These are phyloP conservation scores for Mola mola DNA, from an alignment of 2,113 vertebrate species.

Conservation along the genomic window DNA sequence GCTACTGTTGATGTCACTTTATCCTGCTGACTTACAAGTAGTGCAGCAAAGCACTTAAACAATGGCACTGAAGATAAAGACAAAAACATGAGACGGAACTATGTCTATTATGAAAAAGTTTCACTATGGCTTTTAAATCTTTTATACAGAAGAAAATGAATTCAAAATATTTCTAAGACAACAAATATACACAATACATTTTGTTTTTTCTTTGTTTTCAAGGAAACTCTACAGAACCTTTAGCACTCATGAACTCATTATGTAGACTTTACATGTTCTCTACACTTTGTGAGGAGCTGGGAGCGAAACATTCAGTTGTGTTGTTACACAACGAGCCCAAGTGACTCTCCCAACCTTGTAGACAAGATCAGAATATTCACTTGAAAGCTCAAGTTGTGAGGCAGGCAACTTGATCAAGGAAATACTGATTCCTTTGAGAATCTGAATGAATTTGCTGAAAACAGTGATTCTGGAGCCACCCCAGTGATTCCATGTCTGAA, in stretches of 20 bases:
- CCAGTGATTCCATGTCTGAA: conserved; percentile 14
- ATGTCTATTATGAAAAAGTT: too few relatives aligned
- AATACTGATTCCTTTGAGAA: conserved; percentile 3
- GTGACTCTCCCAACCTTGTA: conserved; percentile 45
- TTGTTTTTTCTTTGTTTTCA: too few relatives aligned
- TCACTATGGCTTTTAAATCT: too few relatives aligned
- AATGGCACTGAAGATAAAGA: neutral
- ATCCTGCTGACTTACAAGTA: neutral
- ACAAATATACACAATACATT: too few relatives aligned
- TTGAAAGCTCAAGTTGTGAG: neutral
- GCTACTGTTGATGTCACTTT: neutral
- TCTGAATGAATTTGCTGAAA: conserved; percentile 5
- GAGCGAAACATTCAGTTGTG: conserved; percentile 46
- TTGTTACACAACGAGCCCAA: conserved; percentile 51
- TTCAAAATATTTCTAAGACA: too few relatives aligned
- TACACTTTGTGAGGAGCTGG: conserved; percentile 53
- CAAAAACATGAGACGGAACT: too few relatives aligned
- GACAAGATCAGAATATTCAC: conserved; percentile 45
- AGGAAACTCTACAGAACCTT: too few relatives aligned
- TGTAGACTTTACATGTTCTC: too few relatives aligned
- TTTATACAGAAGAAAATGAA: too few relatives aligned
- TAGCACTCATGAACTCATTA: too few relatives aligned
- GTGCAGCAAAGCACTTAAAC: too few relatives aligned
- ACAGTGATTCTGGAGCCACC: neutral
- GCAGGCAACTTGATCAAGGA: conserved; percentile 7